Base-by-base conservation (phyloP, 2,797 vertebrate genomes). In the Trematomus bernacchii region DNA sequence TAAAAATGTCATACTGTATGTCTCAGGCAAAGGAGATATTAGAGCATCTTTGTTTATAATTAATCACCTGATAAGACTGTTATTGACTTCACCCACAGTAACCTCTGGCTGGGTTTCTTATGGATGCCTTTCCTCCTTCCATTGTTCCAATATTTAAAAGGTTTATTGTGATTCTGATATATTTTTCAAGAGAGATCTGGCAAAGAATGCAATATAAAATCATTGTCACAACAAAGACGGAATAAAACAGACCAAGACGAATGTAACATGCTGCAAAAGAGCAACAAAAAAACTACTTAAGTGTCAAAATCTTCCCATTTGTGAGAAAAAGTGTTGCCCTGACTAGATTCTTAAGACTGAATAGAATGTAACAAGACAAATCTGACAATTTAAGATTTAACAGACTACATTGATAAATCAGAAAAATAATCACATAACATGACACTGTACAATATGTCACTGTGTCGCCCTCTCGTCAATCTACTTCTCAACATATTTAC, bases 31-130 rank as follows among this genome's bases (percentile, higher is more conserved):
- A 59, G 48, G 16, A 63, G 43, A 62, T 33, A 23, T 66, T 63
- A 53, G 16, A 63, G 48, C 3, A 2, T 51, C 23, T 64, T 77
- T 74, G 61, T 58, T 78, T 42, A 30, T 57, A 65, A 81, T 66
- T 6, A 61, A 81, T 68, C 71, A 47, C 2, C 21, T 53, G 75
- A 71, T 74, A 18, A 71, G 33, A 54, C 18, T 9, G 40, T 23
- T 48, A 68, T 66, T 70, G 50, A 76, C 64, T 53, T 10, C 19
- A 19, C 13, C 19, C 23, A 58, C 51, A 18, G 44, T 30, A 8
- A 21, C n/a, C n/a, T 10, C 6, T n/a, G 43, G 33, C 11, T 27
- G 8, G 43, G 18, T n/a, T 2, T 55, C 65, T 40, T 3, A 10
- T 16, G 5, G 53, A 43, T 27, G 15, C 14, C 2, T 33, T 62